Evolutionary conservation across 2,888 invertebrate species (phyloP).

Genomic region (Thymelicus lineola): DNA sequence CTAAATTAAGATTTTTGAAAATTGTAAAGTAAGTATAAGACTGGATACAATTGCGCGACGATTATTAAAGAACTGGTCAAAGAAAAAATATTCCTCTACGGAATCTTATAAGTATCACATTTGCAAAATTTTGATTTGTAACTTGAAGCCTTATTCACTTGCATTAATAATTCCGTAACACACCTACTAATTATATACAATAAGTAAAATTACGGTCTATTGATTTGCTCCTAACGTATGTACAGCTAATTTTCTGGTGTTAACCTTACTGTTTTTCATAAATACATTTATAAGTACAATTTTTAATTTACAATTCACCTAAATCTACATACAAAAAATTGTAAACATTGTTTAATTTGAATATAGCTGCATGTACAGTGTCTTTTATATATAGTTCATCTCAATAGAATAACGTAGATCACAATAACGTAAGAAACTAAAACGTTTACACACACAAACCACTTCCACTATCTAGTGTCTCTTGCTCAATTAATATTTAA

Average conservation of each 20-base stretch:
- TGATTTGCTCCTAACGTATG: constrained; percentile 75
- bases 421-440: constrained; percentile 48
- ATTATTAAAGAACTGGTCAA: background rate
- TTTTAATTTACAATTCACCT: constrained; percentile 78
- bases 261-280: constrained; percentile 84
- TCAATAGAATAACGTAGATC: constrained; percentile 52
- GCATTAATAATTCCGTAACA: constrained; percentile 44
- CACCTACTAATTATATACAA: constrained; percentile 73
- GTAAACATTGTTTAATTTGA: constrained; percentile 61
- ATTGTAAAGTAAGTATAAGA: background rate
- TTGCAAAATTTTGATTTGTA: constrained; percentile 44
- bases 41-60: background rate
- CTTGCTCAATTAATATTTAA: constrained; percentile 51
- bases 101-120: background rate
- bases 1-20: constrained; percentile 41
- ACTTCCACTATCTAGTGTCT: constrained; percentile 48
- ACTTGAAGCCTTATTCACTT: constrained; percentile 25
- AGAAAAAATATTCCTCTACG: background rate
- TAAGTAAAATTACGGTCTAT: constrained; percentile 69
- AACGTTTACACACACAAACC: constrained; percentile 47
- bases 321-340: constrained; percentile 74
- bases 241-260: constrained; percentile 84
- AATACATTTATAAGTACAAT: constrained; percentile 80
- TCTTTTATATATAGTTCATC: constrained; percentile 61
- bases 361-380: constrained; percentile 72